Evolutionary conservation across 1,140 invertebrate genomes (phyloP).

Genomic region (Drosophila hydei): DNA sequence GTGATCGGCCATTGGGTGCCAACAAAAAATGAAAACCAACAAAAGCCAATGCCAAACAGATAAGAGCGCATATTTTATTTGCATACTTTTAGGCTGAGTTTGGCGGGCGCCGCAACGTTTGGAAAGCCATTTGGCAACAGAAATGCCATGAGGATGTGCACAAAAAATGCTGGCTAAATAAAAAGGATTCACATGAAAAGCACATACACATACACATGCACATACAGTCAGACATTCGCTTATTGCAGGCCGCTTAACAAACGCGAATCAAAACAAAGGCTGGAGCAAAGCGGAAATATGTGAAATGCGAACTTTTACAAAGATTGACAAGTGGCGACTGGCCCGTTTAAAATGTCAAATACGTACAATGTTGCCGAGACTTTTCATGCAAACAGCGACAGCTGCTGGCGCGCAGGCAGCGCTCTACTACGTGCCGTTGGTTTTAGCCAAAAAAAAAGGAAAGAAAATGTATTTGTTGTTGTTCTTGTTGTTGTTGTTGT

Average conservation of each 20-base stretch:
- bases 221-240: conserved; percentile 5
- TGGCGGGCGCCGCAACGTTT: conserved; percentile 56
- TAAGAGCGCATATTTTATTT: conserved; percentile 82
- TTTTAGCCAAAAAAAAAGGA: conserved; percentile 35
- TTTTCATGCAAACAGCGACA: conserved; percentile 64
- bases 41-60: conserved; percentile 80
- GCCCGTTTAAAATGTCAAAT: conserved; percentile 81
- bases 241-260: conserved; percentile 37
- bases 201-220: conserved; percentile 20
- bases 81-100: conserved; percentile 81
- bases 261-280: conserved; percentile 49
- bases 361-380: conserved; percentile 76
- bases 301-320: conserved; percentile 81
- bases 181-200: conserved; percentile 22
- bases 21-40: conserved; percentile 35
- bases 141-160: conserved; percentile 63
- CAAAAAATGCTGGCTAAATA: conserved; percentile 32
- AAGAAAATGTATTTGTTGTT: conserved; percentile 2
- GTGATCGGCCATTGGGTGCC: conserved; percentile 7
- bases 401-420: background rate
- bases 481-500: conserved; percentile 43
- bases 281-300: conserved; percentile 65
- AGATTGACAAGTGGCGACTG: conserved; percentile 81
- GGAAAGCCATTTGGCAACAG: conserved; percentile 74
- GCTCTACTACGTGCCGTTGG: conserved; percentile 56